phyloP scores from a whole-genome alignment of 2,113 vertebrate genomes.

The Myocastor coypus region DNA sequence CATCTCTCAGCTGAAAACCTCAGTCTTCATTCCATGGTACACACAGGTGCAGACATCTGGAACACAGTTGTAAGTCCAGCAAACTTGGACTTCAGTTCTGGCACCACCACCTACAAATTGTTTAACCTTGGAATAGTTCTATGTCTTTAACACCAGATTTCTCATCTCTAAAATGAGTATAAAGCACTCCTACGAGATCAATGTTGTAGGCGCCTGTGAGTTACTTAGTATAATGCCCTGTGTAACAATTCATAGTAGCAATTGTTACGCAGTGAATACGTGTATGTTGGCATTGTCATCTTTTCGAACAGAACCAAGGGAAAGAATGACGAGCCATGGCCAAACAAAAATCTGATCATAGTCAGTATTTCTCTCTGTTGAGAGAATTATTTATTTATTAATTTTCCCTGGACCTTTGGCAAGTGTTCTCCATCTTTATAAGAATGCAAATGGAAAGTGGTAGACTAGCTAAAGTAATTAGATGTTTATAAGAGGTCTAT shows the following conservation, averaged over 20 bases:
- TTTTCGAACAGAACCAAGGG: neutral
- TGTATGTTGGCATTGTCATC: neutral
- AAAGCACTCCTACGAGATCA: neutral
- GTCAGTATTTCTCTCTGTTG: neutral
- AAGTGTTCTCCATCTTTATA: neutral
- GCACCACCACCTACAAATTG: neutral
- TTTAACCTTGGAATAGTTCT: slow-evolving; percentile 24
- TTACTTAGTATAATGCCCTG: neutral
- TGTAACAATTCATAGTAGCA: neutral
- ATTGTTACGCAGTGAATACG: slow-evolving; percentile 16
- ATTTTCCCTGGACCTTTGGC: neutral
- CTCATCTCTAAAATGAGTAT: neutral
- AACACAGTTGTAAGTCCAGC: neutral
- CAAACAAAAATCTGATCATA: neutral
- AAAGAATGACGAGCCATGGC: neutral
- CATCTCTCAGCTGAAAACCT: neutral
- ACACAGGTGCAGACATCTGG: neutral
- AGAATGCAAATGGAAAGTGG: slow-evolving; percentile 40
- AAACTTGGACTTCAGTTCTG: neutral
- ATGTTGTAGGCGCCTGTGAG: neutral
- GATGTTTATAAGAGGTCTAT: neutral
- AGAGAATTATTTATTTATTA: neutral
- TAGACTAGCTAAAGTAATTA: neutral
- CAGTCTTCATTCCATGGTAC: neutral
- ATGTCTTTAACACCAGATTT: neutral